Conservation (phyloP, 30 jellyfish, hydroid and myxozoan species). For the Cassiopea andromeda region DNA sequence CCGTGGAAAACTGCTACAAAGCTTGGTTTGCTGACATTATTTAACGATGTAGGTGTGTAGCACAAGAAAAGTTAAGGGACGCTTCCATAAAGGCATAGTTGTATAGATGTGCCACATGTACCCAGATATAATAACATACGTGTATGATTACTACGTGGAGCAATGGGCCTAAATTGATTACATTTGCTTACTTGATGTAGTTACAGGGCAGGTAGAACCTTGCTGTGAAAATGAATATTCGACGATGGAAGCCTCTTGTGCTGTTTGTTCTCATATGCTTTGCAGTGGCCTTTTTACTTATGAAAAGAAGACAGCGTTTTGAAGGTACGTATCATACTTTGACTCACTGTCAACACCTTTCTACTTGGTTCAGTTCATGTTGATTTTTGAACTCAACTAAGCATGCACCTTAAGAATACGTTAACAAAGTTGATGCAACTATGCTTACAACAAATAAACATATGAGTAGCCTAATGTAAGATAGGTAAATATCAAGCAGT, state of each 20-base stretch:
- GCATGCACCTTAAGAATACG: not conserved
- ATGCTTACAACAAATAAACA: not conserved
- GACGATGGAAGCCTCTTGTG: slow-evolving; percentile 21
- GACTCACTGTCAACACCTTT: not conserved
- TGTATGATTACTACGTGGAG: not conserved
- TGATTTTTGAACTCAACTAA: too few relatives aligned
- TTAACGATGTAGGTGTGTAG: too few relatives aligned
- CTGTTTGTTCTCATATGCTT: slow-evolving; percentile 16
- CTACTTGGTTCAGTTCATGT: too few relatives aligned
- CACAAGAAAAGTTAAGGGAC: not conserved
- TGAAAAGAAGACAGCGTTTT: slow-evolving; percentile 27
- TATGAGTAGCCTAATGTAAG: too few relatives aligned
- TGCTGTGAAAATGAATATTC: slow-evolving; percentile 13
- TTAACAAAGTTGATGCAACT: not conserved
- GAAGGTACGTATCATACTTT: slow-evolving; percentile 20
- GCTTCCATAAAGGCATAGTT: not conserved
- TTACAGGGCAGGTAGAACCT: not conserved
- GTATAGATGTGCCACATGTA: not conserved
- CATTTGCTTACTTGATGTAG: not conserved
- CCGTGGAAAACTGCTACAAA: too few relatives aligned
- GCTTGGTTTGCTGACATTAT: too few relatives aligned
- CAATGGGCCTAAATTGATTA: not conserved
- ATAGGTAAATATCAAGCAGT: too few relatives aligned
- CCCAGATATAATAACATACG: not conserved
- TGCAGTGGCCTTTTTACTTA: slow-evolving; percentile 26